Evolutionary conservation across 2,888 invertebrate species (phyloP).

Genomic region (Rhingia campestris): DNA sequence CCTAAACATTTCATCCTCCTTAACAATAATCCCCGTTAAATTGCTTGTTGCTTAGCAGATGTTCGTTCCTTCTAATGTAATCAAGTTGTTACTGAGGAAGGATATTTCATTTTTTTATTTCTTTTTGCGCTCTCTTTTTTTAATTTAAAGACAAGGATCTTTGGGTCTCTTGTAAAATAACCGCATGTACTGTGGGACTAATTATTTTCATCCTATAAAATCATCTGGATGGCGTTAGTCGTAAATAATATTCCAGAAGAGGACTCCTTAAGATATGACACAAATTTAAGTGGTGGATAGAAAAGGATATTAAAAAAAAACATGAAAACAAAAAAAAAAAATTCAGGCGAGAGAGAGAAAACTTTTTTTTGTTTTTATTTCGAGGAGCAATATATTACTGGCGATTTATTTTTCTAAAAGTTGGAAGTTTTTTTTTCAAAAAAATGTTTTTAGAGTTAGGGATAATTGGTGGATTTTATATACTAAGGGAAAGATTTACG

Average conservation of each 20-base stretch:
- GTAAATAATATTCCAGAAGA: conserved; percentile 33
- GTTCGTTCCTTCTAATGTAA: conserved; percentile 45
- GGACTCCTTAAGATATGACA: conserved; percentile 20
- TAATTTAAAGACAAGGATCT: conserved; percentile 27
- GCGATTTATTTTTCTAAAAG: not conserved
- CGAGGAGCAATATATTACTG: too few species aligned
- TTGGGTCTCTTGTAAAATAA: conserved; percentile 22
- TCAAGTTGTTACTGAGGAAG: conserved; percentile 47
- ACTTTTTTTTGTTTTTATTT: conserved; percentile 39
- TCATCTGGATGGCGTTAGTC: conserved; percentile 18
- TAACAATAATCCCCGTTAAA: conserved; percentile 60
- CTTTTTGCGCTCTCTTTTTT: conserved; percentile 8
- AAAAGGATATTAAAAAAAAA: conserved; percentile 5
- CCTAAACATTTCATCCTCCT: conserved; percentile 41
- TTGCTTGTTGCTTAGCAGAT: conserved; percentile 59
- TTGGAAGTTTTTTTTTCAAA: conserved; percentile 23
- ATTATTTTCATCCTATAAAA: conserved; percentile 51
- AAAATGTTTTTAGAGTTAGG: conserved; percentile 18
- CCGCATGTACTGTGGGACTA: conserved; percentile 37
- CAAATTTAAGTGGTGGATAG: conserved; percentile 36
- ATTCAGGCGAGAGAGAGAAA: not conserved
- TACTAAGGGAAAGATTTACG: too few species aligned
- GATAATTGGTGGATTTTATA: conserved; percentile 16
- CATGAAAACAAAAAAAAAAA: conserved; percentile 19
- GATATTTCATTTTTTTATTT: not conserved